Evolutionary conservation across 1,140 invertebrate genomes (phyloP).

Genomic region (Papilio machaon): DNA sequence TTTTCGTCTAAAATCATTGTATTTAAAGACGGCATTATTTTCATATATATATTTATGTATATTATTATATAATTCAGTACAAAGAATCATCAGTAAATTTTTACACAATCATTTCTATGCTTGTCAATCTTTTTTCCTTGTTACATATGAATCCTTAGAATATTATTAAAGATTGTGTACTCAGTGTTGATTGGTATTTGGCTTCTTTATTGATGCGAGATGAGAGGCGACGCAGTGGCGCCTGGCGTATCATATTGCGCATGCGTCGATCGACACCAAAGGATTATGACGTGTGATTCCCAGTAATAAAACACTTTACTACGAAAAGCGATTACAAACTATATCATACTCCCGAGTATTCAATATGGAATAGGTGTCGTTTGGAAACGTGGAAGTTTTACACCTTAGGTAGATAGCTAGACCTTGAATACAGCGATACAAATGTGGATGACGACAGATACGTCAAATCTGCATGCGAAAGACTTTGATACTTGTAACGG

Average conservation of each 20-base stretch:
- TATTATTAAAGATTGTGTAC: slow-evolving; percentile 49
- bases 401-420: too few species aligned
- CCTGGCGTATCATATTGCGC: slow-evolving; percentile 53
- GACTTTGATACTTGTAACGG: not conserved
- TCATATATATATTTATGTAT: not conserved
- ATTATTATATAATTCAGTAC: not conserved
- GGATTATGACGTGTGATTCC: slow-evolving; percentile 32
- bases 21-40: not conserved
- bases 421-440: not conserved
- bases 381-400: not conserved
- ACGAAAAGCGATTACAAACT: slow-evolving; percentile 31
- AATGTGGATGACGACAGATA: not conserved
- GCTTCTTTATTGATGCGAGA: slow-evolving; percentile 73
- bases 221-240: slow-evolving; percentile 69
- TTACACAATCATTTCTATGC: not conserved
- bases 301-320: slow-evolving; percentile 38
- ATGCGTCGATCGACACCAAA: slow-evolving; percentile 53
- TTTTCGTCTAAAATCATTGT: not conserved
- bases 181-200: slow-evolving; percentile 65
- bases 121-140: not conserved
- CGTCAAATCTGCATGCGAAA: not conserved
- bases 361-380: slow-evolving; percentile 14
- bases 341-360: slow-evolving; percentile 4
- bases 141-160: not conserved
- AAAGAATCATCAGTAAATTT: not conserved